Evolutionary conservation across 2,113 vertebrate species (phyloP), one percentile per base, ranked within the genome.

Genomic region (Thunnus thynnus): DNA sequence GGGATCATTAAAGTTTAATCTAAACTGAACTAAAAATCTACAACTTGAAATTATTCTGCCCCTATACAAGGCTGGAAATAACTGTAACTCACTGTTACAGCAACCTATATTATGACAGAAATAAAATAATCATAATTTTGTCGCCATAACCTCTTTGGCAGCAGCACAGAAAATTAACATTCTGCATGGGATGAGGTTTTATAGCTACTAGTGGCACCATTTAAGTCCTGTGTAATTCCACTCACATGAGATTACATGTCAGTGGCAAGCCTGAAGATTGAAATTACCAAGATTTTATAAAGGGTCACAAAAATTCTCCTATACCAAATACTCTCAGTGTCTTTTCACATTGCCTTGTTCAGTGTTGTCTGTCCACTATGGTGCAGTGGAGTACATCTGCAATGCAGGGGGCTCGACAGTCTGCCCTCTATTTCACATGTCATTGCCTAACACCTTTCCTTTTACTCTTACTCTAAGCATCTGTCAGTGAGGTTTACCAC

Each of bases 381-480:
- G 87, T 32, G 88, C 91, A 91, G 87, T 83, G 82, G 90, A 89
- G 90, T 87, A 91, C 82, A 92, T 93, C 87, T 90, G 93, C 89
- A 91, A 91, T 92, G 88, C 90, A 86, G 89, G 82, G 85, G 70
- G 88, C 86, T 93, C 75, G 46, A 76, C 83, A 85, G 86, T 60
- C 83, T 91, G 91, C 89, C 94, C 90, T 91, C 92, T 87, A 94
- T 94, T 93, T 94, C 90, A 93, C 90, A 94, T 91, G 91, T 92
- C 89, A 91, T 86, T 92, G 90, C 89, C 88, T 87, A 90, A 91
- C 91, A 86, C 90, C 82, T 87, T 88, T 89, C 88, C 84, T 89
- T 90, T 85, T 84, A 89, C 89, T 92, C 85, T 83, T 64, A 79
- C 92, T 87, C 85, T 87, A 90, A 91, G 89, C 89, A 89, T 92